These are phyloP conservation scores for Taeniopygia guttata DNA, from an alignment of 2,797 vertebrate genomes.

Conservation along the genomic window DNA sequence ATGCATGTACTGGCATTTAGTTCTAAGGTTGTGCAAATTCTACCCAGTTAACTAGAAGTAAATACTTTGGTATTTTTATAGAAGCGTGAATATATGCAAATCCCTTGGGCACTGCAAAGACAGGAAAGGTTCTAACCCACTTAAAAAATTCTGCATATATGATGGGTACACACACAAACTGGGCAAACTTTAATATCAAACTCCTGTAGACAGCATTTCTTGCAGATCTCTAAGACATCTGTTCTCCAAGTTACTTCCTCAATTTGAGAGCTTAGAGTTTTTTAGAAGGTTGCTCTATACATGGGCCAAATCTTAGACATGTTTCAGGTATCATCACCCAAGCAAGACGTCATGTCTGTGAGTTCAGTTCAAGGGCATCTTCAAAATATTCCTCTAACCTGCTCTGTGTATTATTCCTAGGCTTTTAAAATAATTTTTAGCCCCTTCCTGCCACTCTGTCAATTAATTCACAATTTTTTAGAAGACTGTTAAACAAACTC, in stretches of 20 bases:
- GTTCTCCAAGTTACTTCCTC: background rate
- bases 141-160: background rate
- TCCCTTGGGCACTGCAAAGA: background rate
- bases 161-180: background rate
- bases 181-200: background rate
- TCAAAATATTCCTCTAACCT: background rate
- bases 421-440: background rate
- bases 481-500: background rate
- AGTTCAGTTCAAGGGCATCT: background rate
- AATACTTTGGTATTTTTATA: background rate
- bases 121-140: background rate
- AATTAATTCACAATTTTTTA: background rate
- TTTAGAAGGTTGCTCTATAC: background rate
- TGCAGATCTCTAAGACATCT: background rate
- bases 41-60: background rate
- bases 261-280: background rate
- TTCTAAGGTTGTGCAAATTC: background rate
- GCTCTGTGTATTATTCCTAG: background rate
- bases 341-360: background rate
- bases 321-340: background rate
- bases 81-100: background rate
- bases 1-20: background rate
- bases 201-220: background rate
- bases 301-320: background rate
- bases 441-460: background rate